Conservation (phyloP, 2,888 invertebrate species). For the Metallyticus violacea region DNA sequence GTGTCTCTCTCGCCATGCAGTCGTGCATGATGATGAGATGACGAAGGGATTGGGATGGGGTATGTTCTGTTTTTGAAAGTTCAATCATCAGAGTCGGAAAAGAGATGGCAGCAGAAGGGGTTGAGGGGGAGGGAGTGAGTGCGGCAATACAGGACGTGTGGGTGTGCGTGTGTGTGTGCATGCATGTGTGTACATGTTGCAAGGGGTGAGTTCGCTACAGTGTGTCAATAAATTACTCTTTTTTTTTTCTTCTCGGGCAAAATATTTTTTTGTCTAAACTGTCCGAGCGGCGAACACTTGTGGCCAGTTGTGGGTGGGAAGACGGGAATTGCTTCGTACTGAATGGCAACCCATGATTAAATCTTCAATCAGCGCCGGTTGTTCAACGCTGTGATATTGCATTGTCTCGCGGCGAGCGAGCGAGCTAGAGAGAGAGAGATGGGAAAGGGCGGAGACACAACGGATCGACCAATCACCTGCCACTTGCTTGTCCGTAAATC, state of each 20-base stretch:
- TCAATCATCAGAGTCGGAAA: conserved; percentile 22
- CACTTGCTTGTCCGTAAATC: background rate
- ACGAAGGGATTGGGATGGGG: background rate
- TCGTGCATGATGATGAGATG: conserved; percentile 6
- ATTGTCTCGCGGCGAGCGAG: background rate
- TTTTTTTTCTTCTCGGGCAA: background rate
- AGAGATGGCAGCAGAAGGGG: conserved; percentile 48
- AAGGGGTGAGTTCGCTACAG: background rate
- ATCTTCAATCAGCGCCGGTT: background rate
- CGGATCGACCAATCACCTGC: background rate
- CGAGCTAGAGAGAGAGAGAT: background rate
- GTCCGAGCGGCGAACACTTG: background rate
- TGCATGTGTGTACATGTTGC: background rate
- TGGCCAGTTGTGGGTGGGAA: background rate
- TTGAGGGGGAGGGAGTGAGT: conserved; percentile 56
- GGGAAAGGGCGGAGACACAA: background rate
- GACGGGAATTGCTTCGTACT: background rate
- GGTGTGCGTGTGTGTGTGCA: no score
- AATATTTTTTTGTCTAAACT: background rate
- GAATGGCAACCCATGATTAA: background rate
- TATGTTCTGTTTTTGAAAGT: conserved; percentile 26
- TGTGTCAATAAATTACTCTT: conserved; percentile 16
- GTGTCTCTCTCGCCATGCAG: background rate
- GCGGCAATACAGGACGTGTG: conserved; percentile 46
- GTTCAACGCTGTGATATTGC: background rate